Percentiles rank a stretch among this genome's conserved stretches.
Conservation (phyloP, 2,888 invertebrate genomes). For the Globia sparganii region DNA sequence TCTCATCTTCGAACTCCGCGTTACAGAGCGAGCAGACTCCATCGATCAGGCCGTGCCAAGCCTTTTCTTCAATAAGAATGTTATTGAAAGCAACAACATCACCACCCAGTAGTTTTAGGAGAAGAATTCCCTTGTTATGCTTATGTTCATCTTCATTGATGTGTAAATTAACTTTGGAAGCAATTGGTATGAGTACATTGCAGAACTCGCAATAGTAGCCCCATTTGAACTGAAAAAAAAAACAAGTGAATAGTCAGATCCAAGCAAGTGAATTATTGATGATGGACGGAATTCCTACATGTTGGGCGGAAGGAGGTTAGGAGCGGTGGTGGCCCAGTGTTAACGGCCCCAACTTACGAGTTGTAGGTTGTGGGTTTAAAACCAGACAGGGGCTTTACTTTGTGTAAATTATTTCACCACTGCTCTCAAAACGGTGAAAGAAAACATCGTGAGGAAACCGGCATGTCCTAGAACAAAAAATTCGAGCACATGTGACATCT, state of each 20-base stretch:
- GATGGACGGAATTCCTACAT: too few species aligned
- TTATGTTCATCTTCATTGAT: conserved; percentile 71
- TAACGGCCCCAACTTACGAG: too few species aligned
- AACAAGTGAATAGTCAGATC: neutral
- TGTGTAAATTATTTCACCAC: neutral
- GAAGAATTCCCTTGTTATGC: conserved; percentile 66
- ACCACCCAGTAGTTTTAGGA: conserved; percentile 64
- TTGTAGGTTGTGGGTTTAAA: too few species aligned
- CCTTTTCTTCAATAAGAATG: conserved; percentile 71
- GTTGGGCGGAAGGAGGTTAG: too few species aligned
- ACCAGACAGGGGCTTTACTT: neutral
- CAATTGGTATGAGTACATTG: conserved; percentile 72
- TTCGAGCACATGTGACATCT: neutral
- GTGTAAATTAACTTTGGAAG: conserved; percentile 76
- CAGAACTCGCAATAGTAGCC: conserved; percentile 82
- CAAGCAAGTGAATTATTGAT: neutral
- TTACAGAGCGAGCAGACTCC: conserved; percentile 78
- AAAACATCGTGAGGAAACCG: too few species aligned
- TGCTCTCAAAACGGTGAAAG: too few species aligned
- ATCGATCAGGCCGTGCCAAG: conserved; percentile 79
- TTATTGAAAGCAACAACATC: conserved; percentile 71
- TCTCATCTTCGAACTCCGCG: conserved; percentile 73
- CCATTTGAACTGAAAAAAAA: conserved; percentile 73
- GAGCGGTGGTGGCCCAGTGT: too few species aligned
- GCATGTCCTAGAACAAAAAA: neutral